These are phyloP conservation scores for Amyelois transitella DNA, from an alignment of 1,140 invertebrate species.

Conservation along the genomic window DNA sequence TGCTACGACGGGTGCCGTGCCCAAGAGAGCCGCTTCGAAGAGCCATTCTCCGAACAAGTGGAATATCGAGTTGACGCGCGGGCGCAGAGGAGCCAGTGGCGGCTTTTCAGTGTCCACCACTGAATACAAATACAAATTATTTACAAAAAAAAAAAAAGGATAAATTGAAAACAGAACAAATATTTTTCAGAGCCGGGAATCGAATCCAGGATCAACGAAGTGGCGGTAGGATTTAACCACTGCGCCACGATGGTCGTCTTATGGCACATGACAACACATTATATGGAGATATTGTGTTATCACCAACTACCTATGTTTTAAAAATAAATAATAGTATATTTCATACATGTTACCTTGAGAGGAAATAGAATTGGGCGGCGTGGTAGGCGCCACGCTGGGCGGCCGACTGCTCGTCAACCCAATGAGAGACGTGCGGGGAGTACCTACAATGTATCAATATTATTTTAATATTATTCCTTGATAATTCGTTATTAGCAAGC, in stretches of 20 bases:
- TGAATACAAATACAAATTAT: conserved; percentile 13
- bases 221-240: too few relatives aligned
- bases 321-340: too few relatives aligned
- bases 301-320: too few relatives aligned
- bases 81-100: conserved; percentile 83
- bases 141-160: too few relatives aligned
- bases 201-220: too few relatives aligned
- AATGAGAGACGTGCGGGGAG: conserved; percentile 86
- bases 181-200: too few relatives aligned
- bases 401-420: conserved; percentile 82
- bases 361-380: conserved; percentile 81
- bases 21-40: conserved; percentile 95
- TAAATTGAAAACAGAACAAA: too few relatives aligned
- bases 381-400: conserved; percentile 78
- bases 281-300: too few relatives aligned
- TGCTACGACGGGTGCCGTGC: conserved; percentile 55
- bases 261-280: too few relatives aligned
- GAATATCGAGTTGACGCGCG: conserved; percentile 92
- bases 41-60: conserved; percentile 98
- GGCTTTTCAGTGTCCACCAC: conserved; percentile 72
- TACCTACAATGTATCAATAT: conserved; percentile 77
- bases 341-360: conserved; percentile 61
- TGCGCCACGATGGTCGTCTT: too few relatives aligned
- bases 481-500: too few relatives aligned
- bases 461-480: too few relatives aligned